Conservation (phyloP, 2,113 vertebrate genomes). For the Spheniscus mendiculus region DNA sequence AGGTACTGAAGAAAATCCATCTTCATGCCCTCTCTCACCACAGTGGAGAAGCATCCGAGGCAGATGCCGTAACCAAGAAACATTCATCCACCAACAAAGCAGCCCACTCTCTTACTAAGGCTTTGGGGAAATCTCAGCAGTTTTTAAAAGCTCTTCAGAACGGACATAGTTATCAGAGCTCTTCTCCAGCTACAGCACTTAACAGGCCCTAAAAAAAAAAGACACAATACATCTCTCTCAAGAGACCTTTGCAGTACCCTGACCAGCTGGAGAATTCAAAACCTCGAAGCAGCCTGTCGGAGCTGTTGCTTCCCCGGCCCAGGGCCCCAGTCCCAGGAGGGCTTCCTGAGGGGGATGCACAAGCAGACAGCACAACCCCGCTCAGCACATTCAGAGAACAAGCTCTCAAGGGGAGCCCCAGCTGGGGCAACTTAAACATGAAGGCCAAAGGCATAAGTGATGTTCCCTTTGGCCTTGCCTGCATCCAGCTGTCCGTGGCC, state of each 20-base stretch:
- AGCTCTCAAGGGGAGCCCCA: neutral
- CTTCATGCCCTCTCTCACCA: neutral
- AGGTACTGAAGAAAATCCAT: neutral
- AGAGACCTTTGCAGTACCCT: neutral
- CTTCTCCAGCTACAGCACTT: conserved; percentile 19
- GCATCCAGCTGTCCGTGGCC: neutral
- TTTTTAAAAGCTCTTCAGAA: conserved; percentile 25
- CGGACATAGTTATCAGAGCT: neutral
- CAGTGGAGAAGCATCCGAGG: neutral
- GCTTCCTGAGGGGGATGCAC: neutral
- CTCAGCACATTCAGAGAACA: neutral
- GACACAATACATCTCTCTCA: neutral
- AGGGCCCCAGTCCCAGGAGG: neutral
- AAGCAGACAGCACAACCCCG: neutral
- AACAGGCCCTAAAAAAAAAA: conserved; percentile 51
- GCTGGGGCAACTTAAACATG: neutral
- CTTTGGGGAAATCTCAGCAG: neutral
- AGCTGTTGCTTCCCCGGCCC: neutral
- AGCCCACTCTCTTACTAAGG: neutral
- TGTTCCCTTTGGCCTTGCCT: neutral
- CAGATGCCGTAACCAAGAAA: neutral
- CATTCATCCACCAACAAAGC: neutral
- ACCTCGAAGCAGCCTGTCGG: neutral
- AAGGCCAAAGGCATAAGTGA: neutral
- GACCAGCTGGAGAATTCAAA: conserved; percentile 35